Evolutionary conservation across 1,140 invertebrate species (phyloP), one percentile per base, ranked within the genome.

Genomic region (Bombyx mori): DNA sequence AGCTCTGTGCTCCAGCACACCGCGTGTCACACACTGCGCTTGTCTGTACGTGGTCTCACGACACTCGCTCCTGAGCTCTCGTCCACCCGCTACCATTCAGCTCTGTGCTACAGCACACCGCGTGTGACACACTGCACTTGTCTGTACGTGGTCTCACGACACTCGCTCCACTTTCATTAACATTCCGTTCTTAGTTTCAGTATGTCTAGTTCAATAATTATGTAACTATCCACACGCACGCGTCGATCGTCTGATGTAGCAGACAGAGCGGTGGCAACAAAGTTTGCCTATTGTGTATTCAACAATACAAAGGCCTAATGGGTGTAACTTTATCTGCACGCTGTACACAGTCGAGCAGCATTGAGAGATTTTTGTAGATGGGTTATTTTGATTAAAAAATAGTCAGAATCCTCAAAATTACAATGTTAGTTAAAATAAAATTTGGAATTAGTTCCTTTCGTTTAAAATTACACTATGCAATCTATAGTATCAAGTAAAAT

Each of bases 291-390:
- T 54, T 54, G 53, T 54, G 43, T 44, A 18, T 43, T 44, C 53
- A 51, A 54, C 53, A 54, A 54, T 54, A 44, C 43, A 54, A 44
- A 44, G 53, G 12, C 53, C 53, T 54, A 54, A 54, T 54, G 53
- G 53, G 44, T 54, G 53, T 54, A 54, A 54, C 44, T 54, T 18
- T 44, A 54, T 18, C 53, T 54, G 53, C 53, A 42, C n/a, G 12
- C 53, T n/a, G n/a, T 44, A 44, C 53, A 22, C 53, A 35, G 26
- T 35, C 26, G 26, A 35, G 26, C 4, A 35, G 48, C 48, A 10
- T 12, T 49, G n/a, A 54, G 53, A 35, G 26, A 35, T 35, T 35
- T 35, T 35, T 35, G 26, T 18, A 18, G 12, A 18, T 18, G 12
- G 12, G 12, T 18, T 18, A 18, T 18, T 18, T 18, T 18, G 12